A percentile compares a stretch with the other conserved stretches of the same genome.
phyloP scores from a whole-genome alignment of 2,888 invertebrate genomes.

The Spisula subtruncata region DNA sequence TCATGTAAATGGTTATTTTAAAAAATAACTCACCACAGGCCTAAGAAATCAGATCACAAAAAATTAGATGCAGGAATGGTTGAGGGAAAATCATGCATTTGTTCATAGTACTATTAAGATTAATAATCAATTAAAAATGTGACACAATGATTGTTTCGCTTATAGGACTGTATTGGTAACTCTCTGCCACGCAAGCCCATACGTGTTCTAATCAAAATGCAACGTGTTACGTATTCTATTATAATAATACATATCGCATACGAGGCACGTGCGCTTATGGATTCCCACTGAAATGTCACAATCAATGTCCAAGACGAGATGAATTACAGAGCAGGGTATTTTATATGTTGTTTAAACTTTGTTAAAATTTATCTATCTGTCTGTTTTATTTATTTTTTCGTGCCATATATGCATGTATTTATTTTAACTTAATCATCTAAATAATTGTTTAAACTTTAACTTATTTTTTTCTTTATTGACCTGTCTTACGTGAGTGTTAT shows the following conservation, averaged over 20 bases:
- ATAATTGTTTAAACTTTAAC: too few species aligned
- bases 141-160: neutral
- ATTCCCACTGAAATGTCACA: neutral
- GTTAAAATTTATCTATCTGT: too few species aligned
- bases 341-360: too few species aligned
- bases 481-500: too few species aligned
- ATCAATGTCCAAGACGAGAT: neutral
- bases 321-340: neutral
- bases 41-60: too few species aligned
- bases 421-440: too few species aligned
- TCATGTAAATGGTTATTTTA: neutral
- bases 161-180: neutral
- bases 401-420: too few species aligned
- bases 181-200: neutral
- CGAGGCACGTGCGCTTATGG: neutral
- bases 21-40: too few species aligned
- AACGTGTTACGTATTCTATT: neutral
- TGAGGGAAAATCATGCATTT: too few species aligned
- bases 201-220: neutral
- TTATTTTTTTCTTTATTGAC: too few species aligned
- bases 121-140: neutral
- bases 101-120: neutral
- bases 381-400: too few species aligned
- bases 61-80: too few species aligned
- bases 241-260: neutral